Conservation (phyloP, 2,888 invertebrate genomes). For the Alloplasta piceator region DNA sequence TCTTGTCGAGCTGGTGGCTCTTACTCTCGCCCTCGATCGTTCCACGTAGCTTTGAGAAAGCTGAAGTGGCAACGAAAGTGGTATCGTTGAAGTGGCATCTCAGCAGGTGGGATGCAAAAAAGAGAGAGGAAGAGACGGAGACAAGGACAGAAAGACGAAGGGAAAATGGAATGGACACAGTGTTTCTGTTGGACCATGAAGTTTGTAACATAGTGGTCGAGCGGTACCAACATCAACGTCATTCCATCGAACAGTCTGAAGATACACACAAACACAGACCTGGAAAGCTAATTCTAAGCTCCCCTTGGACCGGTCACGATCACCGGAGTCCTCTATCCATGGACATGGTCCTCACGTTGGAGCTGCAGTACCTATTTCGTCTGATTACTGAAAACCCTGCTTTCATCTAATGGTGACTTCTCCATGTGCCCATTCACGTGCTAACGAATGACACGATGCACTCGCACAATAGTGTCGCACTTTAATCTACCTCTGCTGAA, state of each 20-base stretch:
- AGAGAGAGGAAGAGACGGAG: conserved; percentile 8
- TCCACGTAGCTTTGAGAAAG: conserved; percentile 26
- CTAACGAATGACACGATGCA: conserved; percentile 11
- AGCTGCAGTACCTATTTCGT: conserved; percentile 7
- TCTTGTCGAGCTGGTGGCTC: conserved; percentile 46
- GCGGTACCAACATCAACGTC: conserved; percentile 17
- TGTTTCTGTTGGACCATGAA: conserved; percentile 20
- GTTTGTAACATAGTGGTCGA: conserved; percentile 17
- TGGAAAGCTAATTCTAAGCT: conserved; percentile 55
- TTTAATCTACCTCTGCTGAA: no score
- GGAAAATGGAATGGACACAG: conserved; percentile 1
- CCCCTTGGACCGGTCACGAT: conserved; percentile 32
- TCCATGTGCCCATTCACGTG: conserved; percentile 18
- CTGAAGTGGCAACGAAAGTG: conserved; percentile 27
- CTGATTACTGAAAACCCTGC: conserved; percentile 21
- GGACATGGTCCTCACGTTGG: neutral
- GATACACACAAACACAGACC: conserved; percentile 31
- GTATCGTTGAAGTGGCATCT: conserved; percentile 39
- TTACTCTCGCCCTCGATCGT: conserved; percentile 37
- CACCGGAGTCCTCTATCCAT: conserved; percentile 4
- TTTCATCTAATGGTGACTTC: conserved; percentile 22
- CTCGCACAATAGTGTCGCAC: no score
- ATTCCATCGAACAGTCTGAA: conserved; percentile 27
- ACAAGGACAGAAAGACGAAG: neutral
- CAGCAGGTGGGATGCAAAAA: conserved; percentile 15